phyloP scores from a whole-genome alignment of 2,797 vertebrate genomes.

The Megalops cyprinoides region DNA sequence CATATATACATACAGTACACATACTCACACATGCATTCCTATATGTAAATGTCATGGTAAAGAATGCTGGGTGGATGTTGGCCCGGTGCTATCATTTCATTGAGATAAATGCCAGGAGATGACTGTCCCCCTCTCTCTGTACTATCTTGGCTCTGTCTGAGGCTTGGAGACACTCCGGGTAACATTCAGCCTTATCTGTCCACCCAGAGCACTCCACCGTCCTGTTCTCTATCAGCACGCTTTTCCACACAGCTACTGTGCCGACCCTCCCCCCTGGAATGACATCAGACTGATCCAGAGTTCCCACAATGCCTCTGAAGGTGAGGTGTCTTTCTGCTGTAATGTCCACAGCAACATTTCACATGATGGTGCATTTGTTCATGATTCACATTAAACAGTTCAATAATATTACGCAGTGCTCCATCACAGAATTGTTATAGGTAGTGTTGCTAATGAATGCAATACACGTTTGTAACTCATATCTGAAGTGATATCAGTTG shows the following conservation, averaged over 20 bases:
- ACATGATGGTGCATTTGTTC: too few species aligned
- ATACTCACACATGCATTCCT: background rate
- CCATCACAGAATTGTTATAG: background rate
- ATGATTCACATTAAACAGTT: too few species aligned
- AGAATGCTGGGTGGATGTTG: constrained; percentile 2
- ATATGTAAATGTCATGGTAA: background rate
- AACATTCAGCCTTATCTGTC: constrained; percentile 16
- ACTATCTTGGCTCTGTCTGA: constrained; percentile 21
- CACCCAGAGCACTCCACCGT: constrained; percentile 18
- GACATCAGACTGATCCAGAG: constrained; percentile 6
- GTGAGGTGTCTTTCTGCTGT: background rate
- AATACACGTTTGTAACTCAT: background rate
- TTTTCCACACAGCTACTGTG: constrained; percentile 8
- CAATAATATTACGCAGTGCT: too few species aligned
- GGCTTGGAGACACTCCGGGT: constrained; percentile 18
- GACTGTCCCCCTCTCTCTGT: constrained; percentile 6
- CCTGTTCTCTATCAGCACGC: constrained; percentile 29
- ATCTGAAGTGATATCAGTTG: too few species aligned
- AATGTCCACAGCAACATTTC: too few species aligned
- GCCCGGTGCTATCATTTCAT: background rate
- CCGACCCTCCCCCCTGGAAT: constrained; percentile 4
- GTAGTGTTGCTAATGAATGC: background rate
- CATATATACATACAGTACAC: too few species aligned
- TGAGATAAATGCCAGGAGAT: constrained; percentile 33
- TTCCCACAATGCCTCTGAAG: constrained; percentile 20